Evolutionary conservation across 2,888 invertebrate species (phyloP).

Genomic region (Ganaspis brasiliensis): DNA sequence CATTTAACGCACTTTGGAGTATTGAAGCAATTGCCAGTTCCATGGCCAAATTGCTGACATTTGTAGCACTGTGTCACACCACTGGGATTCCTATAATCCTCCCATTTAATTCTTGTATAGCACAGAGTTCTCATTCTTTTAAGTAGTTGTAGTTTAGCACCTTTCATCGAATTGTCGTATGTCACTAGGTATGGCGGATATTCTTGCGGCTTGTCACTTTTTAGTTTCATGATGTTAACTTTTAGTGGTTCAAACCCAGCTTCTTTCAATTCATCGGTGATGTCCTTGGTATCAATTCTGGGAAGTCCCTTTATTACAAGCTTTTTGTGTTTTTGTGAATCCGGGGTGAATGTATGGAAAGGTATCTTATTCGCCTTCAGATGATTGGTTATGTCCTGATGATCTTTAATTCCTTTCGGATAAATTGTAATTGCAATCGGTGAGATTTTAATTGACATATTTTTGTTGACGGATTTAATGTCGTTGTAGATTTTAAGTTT

Average conservation of each 20-base stretch:
- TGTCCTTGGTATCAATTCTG: not conserved
- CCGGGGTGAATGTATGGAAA: not conserved
- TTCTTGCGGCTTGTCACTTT: not conserved
- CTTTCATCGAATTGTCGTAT: not conserved
- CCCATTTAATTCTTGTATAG: not conserved
- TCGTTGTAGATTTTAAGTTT: too few species aligned
- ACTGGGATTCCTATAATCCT: not conserved
- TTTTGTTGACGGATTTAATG: too few species aligned
- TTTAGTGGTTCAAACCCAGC: not conserved
- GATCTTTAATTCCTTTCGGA: too few species aligned
- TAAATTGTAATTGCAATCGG: too few species aligned
- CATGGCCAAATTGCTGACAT: not conserved
- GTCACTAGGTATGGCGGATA: not conserved
- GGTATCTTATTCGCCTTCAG: too few species aligned
- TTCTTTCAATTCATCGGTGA: not conserved
- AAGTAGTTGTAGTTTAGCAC: not conserved
- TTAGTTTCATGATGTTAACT: not conserved
- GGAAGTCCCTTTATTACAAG: not conserved
- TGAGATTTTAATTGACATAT: too few species aligned
- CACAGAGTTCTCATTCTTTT: not conserved
- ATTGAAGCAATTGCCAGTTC: not conserved
- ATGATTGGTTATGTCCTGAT: too few species aligned
- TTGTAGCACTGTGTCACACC: not conserved
- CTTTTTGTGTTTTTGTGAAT: not conserved
- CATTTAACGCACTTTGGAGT: not conserved